Conservation (phyloP, 2,113 vertebrate species). For the Passer montanus region DNA sequence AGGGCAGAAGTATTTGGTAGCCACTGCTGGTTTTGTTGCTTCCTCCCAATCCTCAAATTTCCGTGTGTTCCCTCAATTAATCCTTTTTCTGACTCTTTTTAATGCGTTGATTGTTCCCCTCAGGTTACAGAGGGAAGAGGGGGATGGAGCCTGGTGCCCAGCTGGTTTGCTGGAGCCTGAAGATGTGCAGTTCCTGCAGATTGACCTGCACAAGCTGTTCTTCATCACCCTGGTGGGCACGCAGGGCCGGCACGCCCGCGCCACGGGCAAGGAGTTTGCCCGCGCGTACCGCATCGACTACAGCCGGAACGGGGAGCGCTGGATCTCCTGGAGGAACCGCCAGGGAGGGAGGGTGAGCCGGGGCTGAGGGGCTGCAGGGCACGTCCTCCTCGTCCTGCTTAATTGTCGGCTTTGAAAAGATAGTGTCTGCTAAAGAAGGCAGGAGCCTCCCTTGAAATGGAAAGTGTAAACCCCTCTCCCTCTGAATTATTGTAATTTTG, state of each 20-base stretch:
- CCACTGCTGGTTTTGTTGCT: neutral
- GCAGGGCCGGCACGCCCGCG: conserved; percentile 86
- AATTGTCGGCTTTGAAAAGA: neutral
- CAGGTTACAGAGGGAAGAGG: conserved; percentile 86
- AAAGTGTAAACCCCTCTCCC: neutral
- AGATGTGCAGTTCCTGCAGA: conserved; percentile 88
- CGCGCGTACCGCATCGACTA: conserved; percentile 85
- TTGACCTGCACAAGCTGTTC: conserved; percentile 83
- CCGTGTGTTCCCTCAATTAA: neutral
- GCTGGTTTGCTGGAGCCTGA: conserved; percentile 81
- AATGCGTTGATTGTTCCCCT: neutral
- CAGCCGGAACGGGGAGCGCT: conserved; percentile 83
- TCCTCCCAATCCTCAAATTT: neutral
- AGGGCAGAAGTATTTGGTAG: neutral
- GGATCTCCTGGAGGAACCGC: conserved; percentile 86
- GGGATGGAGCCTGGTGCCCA: conserved; percentile 92
- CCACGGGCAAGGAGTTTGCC: conserved; percentile 86
- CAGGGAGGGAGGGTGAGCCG: conserved; percentile 76
- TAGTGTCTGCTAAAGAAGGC: neutral
- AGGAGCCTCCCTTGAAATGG: neutral
- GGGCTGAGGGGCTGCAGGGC: neutral
- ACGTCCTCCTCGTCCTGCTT: accelerated
- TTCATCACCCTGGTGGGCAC: conserved; percentile 90
- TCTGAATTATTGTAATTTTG: neutral
- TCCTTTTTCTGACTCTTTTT: neutral